Percentiles rank a stretch among this genome's conserved stretches.
phyloP scores from a whole-genome alignment of 2,797 vertebrate species.

The Epinephelus malabaricus region DNA sequence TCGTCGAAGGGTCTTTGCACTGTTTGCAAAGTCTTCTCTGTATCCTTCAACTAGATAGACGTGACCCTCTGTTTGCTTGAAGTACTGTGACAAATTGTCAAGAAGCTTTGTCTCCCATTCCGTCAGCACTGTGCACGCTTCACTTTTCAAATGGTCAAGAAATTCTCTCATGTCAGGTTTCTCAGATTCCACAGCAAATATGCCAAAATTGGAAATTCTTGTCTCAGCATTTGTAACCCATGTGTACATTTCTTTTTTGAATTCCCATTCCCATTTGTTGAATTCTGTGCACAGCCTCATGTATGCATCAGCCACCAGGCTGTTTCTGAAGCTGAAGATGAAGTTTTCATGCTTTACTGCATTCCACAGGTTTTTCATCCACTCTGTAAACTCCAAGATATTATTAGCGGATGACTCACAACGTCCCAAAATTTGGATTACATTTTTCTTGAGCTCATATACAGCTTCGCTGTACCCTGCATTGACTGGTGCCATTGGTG shows the following conservation, averaged over 20 bases:
- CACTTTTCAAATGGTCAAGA: constrained; percentile 35
- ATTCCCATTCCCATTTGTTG: constrained; percentile 80
- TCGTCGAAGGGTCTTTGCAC: constrained; percentile 57
- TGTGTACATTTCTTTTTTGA: constrained; percentile 68
- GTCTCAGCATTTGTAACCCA: constrained; percentile 40
- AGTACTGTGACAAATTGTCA: constrained; percentile 67
- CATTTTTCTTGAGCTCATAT: constrained; percentile 84
- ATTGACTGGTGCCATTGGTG: constrained; percentile 89
- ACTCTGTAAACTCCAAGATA: constrained; percentile 75
- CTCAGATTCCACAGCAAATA: constrained; percentile 15
- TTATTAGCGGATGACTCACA: constrained; percentile 58
- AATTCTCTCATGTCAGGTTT: constrained; percentile 25
- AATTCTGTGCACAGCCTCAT: constrained; percentile 71
- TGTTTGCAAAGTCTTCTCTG: constrained; percentile 74
- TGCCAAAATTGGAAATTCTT: constrained; percentile 63
- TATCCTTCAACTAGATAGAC: constrained; percentile 76
- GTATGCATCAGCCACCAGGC: constrained; percentile 80
- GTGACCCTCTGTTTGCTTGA: constrained; percentile 68
- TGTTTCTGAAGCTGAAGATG: constrained; percentile 86
- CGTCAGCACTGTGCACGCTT: constrained; percentile 53
- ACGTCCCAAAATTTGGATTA: constrained; percentile 77
- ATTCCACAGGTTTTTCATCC: constrained; percentile 83
- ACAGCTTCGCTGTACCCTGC: constrained; percentile 86
- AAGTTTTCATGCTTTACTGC: constrained; percentile 82
- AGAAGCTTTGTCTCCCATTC: constrained; percentile 59